A percentile compares a stretch with the other conserved stretches of the same genome.
phyloP scores from a whole-genome alignment of 1,140 invertebrate genomes.

The Drosophila neocordata region DNA sequence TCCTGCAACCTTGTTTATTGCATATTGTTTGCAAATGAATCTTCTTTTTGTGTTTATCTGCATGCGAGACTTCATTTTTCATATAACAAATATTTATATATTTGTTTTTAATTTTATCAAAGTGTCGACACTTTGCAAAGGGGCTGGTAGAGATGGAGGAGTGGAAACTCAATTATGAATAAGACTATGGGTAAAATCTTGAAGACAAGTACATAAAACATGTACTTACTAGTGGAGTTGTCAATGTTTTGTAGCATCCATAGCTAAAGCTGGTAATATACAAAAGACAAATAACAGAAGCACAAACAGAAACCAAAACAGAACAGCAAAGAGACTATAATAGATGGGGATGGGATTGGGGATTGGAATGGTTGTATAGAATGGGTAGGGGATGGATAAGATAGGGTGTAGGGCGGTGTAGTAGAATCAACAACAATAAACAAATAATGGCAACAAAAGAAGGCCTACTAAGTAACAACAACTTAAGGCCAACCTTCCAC shows the following conservation, averaged over 20 bases:
- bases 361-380: neutral
- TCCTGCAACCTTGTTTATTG: neutral
- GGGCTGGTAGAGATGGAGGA: neutral
- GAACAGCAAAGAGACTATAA: conserved; percentile 20
- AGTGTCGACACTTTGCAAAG: conserved; percentile 30
- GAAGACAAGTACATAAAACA: conserved; percentile 28
- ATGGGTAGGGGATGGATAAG: neutral
- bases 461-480: conserved; percentile 66
- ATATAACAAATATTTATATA: conserved; percentile 64
- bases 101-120: conserved; percentile 69
- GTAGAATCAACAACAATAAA: conserved; percentile 65
- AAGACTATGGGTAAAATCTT: neutral
- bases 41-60: conserved; percentile 52
- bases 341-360: neutral
- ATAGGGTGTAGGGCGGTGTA: neutral
- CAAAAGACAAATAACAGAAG: conserved; percentile 45
- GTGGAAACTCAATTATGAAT: conserved; percentile 23
- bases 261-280: conserved; percentile 52
- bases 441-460: conserved; percentile 68
- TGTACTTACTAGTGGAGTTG: conserved; percentile 34
- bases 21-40: conserved; percentile 66
- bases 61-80: conserved; percentile 48
- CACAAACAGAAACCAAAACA: conserved; percentile 27
- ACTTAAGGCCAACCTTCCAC: conserved; percentile 19
- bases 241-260: conserved; percentile 12